Evolutionary conservation across 1,140 invertebrate species (phyloP), one percentile per base, ranked within the genome.

Genomic region (Caenorhabditis remanei): DNA sequence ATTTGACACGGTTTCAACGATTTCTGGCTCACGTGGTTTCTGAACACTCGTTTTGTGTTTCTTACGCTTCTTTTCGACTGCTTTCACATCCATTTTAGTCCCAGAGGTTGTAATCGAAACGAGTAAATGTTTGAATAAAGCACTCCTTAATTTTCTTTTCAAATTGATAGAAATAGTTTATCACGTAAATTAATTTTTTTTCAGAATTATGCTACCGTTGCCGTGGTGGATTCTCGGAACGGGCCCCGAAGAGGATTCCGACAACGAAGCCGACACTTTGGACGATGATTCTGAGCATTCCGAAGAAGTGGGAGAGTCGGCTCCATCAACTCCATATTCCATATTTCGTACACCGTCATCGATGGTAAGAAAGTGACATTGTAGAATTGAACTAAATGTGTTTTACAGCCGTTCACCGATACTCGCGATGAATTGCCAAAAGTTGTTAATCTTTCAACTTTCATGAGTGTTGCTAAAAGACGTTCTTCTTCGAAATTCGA

Each of bases 171-270:
- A 46, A 46, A 16, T 46, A 7, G n/a, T 46, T 3, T n/a, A 79
- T 24, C 71, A 79, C 71, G 71, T 24, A 50, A 50, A 50, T 19
- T 46, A 19, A 19, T 53, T 4, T 11, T 46, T 79, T 53, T 79
- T 13, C 43, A 50, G 71, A 24, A 43, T 7, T 0, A 79, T 79
- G 71, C 14, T 79, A 13, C 46, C 71, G 46, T 46, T 79, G 24
- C 71, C 71, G 19, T 79, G 71, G 71, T 79, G 71, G 71, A 79
- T 79, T 48, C 46, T 79, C n/a, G 71, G 71, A 24, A n/a, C 24
- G 8, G 46, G 21, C 7, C 71, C 71, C 3, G 71, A 79, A 50
- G 71, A 79, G 53, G 40, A 46, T 71, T 71, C 71, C 11, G 65
- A 71, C 19, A 7, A 71, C 16, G 65, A 71, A 43, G 7, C 32